Conservation (phyloP, 2,113 vertebrate genomes). For the Calyptomena viridis region DNA sequence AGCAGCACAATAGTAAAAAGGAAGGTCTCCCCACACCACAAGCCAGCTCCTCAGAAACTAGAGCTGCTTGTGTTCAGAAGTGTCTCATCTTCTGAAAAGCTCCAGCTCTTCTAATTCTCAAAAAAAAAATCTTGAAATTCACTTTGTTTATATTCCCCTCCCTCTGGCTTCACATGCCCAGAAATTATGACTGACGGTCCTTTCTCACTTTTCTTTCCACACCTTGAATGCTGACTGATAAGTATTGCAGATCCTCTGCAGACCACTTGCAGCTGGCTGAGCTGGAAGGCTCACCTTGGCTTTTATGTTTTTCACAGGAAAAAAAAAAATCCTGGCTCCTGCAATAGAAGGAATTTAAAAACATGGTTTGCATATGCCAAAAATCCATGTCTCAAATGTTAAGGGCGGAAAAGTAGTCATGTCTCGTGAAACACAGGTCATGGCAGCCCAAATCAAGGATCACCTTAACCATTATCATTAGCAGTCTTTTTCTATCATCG, state of each 20-base stretch:
- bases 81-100: not conserved
- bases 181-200: too few species aligned
- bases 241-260: not conserved
- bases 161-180: not conserved
- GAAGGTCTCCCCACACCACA: not conserved
- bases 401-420: not conserved
- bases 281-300: not conserved
- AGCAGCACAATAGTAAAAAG: not conserved
- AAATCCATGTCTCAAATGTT: not conserved
- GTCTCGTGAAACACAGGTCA: not conserved
- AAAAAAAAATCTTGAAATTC: not conserved
- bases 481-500: not conserved
- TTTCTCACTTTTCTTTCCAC: not conserved
- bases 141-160: not conserved
- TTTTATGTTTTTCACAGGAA: not conserved
- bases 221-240: not conserved
- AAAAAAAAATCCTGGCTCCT: not conserved
- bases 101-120: not conserved
- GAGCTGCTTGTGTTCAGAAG: not conserved
- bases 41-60: not conserved
- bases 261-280: not conserved
- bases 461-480: not conserved
- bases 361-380: not conserved
- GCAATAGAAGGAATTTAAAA: not conserved
- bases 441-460: not conserved